Percentiles rank a stretch among this genome's conserved stretches.
phyloP scores from a whole-genome alignment of 92 coral and sea anemone species.

The Epizoanthus rinbou region DNA sequence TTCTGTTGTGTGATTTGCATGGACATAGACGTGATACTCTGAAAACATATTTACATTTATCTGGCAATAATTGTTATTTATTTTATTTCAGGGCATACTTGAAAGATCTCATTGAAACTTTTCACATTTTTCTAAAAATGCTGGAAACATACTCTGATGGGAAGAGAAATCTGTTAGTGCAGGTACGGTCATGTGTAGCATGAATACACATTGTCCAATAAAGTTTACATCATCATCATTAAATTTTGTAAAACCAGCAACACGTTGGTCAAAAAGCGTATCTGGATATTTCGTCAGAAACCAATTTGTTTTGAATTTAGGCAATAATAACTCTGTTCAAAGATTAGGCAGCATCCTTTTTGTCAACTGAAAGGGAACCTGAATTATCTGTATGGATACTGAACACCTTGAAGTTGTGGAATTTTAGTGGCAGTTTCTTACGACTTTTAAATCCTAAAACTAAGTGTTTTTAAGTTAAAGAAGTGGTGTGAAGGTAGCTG shows the following conservation, averaged over 20 bases:
- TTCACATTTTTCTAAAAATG: conserved; percentile 90
- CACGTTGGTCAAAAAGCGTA: not conserved
- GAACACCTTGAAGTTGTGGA: too few species aligned
- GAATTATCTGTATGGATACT: not conserved
- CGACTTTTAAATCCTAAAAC: too few species aligned
- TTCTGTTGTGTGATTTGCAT: too few species aligned
- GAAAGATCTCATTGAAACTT: conserved; percentile 88
- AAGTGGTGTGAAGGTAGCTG: too few species aligned
- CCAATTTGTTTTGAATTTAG: too few species aligned
- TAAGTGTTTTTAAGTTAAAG: too few species aligned
- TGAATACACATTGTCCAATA: not conserved
- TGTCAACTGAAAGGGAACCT: too few species aligned
- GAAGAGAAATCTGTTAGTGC: conserved; percentile 78
- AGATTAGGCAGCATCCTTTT: too few species aligned
- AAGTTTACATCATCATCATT: not conserved
- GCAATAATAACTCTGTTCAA: too few species aligned
- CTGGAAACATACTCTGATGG: conserved; percentile 84
- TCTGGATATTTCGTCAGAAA: too few species aligned
- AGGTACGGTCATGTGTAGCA: conserved; percentile 53
- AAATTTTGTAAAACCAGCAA: not conserved
- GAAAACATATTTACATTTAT: not conserved
- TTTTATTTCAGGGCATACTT: conserved; percentile 77
- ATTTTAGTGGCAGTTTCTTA: too few species aligned
- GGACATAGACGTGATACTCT: not conserved
- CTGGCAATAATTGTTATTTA: not conserved